Evolutionary conservation across 2,888 invertebrate genomes (phyloP), one percentile per base, ranked within the genome.

Genomic region (Metellina segmentata): DNA sequence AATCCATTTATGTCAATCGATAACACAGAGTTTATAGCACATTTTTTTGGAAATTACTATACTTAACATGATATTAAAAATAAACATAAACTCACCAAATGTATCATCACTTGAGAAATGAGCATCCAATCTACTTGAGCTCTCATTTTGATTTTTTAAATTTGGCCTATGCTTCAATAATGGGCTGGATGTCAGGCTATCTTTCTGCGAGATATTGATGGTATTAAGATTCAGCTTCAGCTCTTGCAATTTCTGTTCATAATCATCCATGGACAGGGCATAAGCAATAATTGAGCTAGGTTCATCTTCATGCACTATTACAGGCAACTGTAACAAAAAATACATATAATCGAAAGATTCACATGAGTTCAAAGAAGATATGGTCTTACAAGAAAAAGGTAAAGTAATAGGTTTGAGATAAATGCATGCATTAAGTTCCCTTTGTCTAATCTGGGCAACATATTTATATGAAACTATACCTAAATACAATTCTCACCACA

Each of bases 261-360:
- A 97, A 85, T 97, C 97, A 16, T 95, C 95, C 0, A 97, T 97
- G 91, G 96, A 96, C 48, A 98, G 95, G 0, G 97, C 96, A 94
- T 97, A 98, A 0, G 98, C 97, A 92, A 98, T 97, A 85, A 98
- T 97, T 0, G 98, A 98, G 93, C 97, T 97, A 0, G 97, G 96
- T 94, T 98, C 97, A 72, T 96, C 96, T 94, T 98, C 98, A 94
- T 97, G 97, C 0, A 98, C 97, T 1, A 97, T 96, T n/a, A 97
- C 93, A 16, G 94, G 94, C 9, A 94, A 51, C 91, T 90, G 49
- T 51, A n/a, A 19, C 19, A 70, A 69, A 81, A 9, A 20, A 16
- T 71, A 34, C 34, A 2, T 34, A 34, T 34, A 1, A 34, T 34
- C 34, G 1, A 34, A 34, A 70, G 16, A 48, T 49, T 49, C 13